A percentile compares a stretch with the other conserved stretches of the same genome.
Conservation (phyloP, 2,113 vertebrate genomes). For the Chaetodon trifascialis region DNA sequence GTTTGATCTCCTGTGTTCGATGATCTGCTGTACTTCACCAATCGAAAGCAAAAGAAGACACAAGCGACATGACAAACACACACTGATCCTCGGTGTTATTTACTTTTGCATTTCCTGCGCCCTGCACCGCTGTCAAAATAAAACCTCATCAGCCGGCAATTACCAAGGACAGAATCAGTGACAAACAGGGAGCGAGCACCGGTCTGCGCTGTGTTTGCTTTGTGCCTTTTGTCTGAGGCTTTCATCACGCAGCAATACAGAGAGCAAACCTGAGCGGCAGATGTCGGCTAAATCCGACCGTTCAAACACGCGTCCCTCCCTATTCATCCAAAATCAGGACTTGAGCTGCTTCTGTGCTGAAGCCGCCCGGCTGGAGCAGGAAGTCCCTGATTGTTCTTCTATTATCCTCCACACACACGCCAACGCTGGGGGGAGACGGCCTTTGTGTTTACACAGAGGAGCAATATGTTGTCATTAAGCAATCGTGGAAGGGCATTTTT, state of each 20-base stretch:
- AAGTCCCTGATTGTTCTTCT: slow-evolving; percentile 76
- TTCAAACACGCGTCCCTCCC: slow-evolving; percentile 81
- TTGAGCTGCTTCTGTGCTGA: slow-evolving; percentile 53
- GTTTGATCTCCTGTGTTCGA: neutral
- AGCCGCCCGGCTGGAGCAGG: slow-evolving; percentile 55
- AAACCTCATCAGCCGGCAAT: slow-evolving; percentile 81
- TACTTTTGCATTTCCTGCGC: slow-evolving; percentile 49
- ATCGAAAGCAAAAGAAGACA: neutral
- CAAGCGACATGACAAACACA: neutral
- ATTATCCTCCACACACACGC: slow-evolving; percentile 57
- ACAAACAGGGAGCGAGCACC: slow-evolving; percentile 59
- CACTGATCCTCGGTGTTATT: slow-evolving; percentile 14
- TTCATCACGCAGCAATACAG: slow-evolving; percentile 91
- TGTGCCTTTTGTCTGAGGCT: slow-evolving; percentile 85
- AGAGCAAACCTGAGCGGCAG: slow-evolving; percentile 79
- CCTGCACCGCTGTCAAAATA: slow-evolving; percentile 65
- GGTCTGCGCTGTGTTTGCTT: slow-evolving; percentile 73
- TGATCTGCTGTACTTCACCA: neutral
- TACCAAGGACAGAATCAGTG: slow-evolving; percentile 75
- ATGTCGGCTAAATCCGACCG: slow-evolving; percentile 85
- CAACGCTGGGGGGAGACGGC: slow-evolving; percentile 34
- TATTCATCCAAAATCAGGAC: slow-evolving; percentile 85
- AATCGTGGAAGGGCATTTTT: slow-evolving; percentile 58
- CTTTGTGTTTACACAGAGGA: slow-evolving; percentile 69
- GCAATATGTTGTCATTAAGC: slow-evolving; percentile 61